Percentiles rank a stretch among this genome's conserved stretches.
Evolutionary conservation across 1,140 invertebrate species (phyloP).

Genomic region (Zaprionus tsacasi): DNA sequence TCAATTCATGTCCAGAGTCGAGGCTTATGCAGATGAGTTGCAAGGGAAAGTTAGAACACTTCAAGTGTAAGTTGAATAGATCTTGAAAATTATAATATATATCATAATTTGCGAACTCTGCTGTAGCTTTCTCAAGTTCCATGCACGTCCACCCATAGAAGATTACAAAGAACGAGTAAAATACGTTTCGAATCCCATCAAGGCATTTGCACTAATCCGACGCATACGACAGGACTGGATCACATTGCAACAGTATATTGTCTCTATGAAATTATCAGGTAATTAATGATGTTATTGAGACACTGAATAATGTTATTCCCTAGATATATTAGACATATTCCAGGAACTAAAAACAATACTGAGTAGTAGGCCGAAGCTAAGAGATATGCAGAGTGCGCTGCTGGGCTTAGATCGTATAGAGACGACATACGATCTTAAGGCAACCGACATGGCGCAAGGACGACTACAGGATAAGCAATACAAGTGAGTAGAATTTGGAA

Average conservation of each 20-base stretch:
- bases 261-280: slow-evolving; percentile 80
- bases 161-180: slow-evolving; percentile 88
- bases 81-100: background rate
- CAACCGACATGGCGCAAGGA: slow-evolving; percentile 93
- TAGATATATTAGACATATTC: slow-evolving; percentile 73
- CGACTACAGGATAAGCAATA: slow-evolving; percentile 92
- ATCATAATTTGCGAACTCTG: background rate
- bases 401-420: slow-evolving; percentile 95
- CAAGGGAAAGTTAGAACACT: slow-evolving; percentile 42
- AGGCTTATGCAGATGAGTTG: slow-evolving; percentile 18
- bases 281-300: slow-evolving; percentile 50
- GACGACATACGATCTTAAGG: slow-evolving; percentile 96
- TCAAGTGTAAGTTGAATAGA: slow-evolving; percentile 32
- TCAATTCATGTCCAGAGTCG: slow-evolving; percentile 38
- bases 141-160: slow-evolving; percentile 87
- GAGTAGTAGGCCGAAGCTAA: slow-evolving; percentile 27
- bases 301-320: background rate
- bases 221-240: slow-evolving; percentile 61
- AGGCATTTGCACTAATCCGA: slow-evolving; percentile 56
- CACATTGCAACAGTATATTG: slow-evolving; percentile 43
- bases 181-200: slow-evolving; percentile 61
- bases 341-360: background rate
- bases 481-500: slow-evolving; percentile 86
- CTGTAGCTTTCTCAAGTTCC: slow-evolving; percentile 24
- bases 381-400: slow-evolving; percentile 94